Evolutionary conservation across 2,888 invertebrate genomes (phyloP), one percentile per base, ranked within the genome.

Genomic region (Leptinotarsa haldemani): DNA sequence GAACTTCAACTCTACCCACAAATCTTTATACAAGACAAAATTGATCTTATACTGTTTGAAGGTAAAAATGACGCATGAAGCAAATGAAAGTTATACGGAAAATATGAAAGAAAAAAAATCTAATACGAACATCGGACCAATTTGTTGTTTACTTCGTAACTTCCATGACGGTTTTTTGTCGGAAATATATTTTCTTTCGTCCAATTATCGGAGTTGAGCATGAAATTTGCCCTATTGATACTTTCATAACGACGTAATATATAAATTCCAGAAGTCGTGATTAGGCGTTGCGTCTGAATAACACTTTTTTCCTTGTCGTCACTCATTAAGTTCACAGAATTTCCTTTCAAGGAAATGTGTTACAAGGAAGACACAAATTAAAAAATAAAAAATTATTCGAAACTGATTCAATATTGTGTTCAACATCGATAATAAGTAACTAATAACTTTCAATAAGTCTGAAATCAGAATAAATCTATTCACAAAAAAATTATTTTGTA

Each of bases 91-190:
- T 40, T 1, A 12, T 40, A 40, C 40, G 40, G 40, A 40, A 40
- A 40, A 40, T 40, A 40, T 12, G 40, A 12, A 9, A 40, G 9
- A 40, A 30, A 50, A 46, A 65, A 68, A 56, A 1, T n/a, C 66
- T 18, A n/a, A 67, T 48, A 47, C 12, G 65, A 25, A 56, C 58
- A 70, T 61, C 52, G 15, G 22, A 58, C 15, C 50, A 15, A 50
- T 50, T 50, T 50, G 16, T 50, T 50, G n/a, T 50, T 50, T 50
- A 50, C 50, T 15, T 16, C 50, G 50, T 50, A 4, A 50, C 15
- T 50, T 50, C 50, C 50, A 13, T 5, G 16, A n/a, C 9, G 9
- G 1, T 50, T 50, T 50, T n/a, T 15, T n/a, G 16, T 50, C 50
- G 16, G 50, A 50, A 4, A 48, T n/a, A 50, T 50, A 50, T 16